These are phyloP conservation scores for Eupithecia subfuscata DNA, from an alignment of 2,888 invertebrate genomes.

Conservation along the genomic window DNA sequence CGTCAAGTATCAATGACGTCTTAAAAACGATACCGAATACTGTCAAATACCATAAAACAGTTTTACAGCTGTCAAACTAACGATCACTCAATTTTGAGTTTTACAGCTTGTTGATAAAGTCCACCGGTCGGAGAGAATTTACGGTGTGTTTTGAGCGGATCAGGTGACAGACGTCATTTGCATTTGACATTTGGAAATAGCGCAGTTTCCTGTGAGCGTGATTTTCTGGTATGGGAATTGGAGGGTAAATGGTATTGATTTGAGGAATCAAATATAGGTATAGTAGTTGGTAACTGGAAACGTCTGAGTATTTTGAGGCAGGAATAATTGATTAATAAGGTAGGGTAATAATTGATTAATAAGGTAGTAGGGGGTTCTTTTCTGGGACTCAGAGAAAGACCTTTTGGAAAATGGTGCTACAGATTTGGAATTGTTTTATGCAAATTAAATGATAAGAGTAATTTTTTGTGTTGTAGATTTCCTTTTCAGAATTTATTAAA, in stretches of 20 bases:
- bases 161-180: slow-evolving; percentile 65
- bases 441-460: too few relatives aligned
- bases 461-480: neutral
- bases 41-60: slow-evolving; percentile 33
- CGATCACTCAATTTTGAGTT: slow-evolving; percentile 44
- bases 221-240: slow-evolving; percentile 45
- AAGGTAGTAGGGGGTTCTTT: neutral
- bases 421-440: neutral
- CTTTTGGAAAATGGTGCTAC: neutral
- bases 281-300: neutral
- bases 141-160: slow-evolving; percentile 55
- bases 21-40: slow-evolving; percentile 64
- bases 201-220: slow-evolving; percentile 57
- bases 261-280: slow-evolving; percentile 23
- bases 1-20: slow-evolving; percentile 71
- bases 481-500: neutral
- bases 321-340: neutral
- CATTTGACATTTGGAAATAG: slow-evolving; percentile 66
- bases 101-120: slow-evolving; percentile 41
- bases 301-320: neutral
- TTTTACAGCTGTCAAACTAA: slow-evolving; percentile 39
- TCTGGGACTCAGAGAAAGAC: too few relatives aligned
- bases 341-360: neutral
- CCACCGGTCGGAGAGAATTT: slow-evolving; percentile 23
- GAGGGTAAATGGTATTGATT: slow-evolving; percentile 33